Conservation (phyloP, 2,888 invertebrate genomes). For the Rhogogaster chlorosoma region DNA sequence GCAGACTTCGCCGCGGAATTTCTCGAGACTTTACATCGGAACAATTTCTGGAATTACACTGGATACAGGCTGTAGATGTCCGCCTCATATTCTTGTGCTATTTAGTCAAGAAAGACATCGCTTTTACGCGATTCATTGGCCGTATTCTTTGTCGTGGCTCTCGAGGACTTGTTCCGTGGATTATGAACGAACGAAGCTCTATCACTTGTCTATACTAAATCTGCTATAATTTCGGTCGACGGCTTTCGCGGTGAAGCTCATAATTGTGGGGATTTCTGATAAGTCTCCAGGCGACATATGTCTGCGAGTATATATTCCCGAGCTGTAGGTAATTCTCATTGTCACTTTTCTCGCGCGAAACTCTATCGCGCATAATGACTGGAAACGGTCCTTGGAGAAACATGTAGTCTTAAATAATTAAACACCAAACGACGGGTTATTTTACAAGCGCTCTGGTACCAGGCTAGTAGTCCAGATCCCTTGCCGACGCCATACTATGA, state of each 20-base stretch:
- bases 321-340: background rate
- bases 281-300: background rate
- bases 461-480: conserved; percentile 46
- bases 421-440: conserved; percentile 57
- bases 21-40: background rate
- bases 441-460: conserved; percentile 54
- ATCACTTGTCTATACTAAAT: background rate
- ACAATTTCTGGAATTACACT: background rate
- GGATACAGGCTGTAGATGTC: conserved; percentile 4
- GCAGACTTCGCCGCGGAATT: background rate
- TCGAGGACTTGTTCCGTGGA: too few relatives aligned
- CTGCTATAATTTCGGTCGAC: background rate
- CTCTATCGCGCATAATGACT: conserved; percentile 47
- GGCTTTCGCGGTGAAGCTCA: background rate
- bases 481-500: conserved; percentile 61
- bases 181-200: too few relatives aligned
- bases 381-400: conserved; percentile 53
- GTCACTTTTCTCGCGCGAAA: background rate
- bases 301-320: background rate
- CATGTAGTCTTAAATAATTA: conserved; percentile 57
- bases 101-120: background rate
- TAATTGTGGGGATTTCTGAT: background rate
- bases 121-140: background rate
- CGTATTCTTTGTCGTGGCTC: too few relatives aligned
- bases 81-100: background rate